Evolutionary conservation across 2,113 vertebrate genomes (phyloP).

Genomic region (Bos javanicus): DNA sequence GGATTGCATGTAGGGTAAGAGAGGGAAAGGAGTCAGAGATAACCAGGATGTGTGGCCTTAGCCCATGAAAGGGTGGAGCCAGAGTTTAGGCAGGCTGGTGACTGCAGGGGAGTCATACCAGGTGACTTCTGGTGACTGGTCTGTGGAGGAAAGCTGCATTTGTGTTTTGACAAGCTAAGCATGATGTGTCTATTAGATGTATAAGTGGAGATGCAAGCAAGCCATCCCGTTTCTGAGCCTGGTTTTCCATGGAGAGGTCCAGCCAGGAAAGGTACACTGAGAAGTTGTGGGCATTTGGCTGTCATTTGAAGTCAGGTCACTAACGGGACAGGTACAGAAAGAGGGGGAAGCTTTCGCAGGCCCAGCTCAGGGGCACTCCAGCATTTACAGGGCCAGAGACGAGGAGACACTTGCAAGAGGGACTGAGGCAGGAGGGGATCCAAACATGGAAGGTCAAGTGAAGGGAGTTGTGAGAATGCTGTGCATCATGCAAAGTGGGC

Average conservation of each 20-base stretch:
- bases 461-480: fast-evolving
- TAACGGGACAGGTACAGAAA: too few species aligned
- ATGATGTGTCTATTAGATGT: not conserved
- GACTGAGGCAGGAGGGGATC: not conserved
- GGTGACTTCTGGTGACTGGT: too few species aligned
- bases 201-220: not conserved
- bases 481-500: not conserved
- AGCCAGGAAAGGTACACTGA: too few species aligned
- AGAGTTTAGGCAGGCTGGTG: not conserved
- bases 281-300: not conserved
- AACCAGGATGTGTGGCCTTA: too few species aligned
- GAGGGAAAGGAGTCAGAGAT: not conserved
- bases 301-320: not conserved
- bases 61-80: not conserved
- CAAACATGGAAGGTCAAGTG: fast-evolving
- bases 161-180: fast-evolving
- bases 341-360: not conserved
- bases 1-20: not conserved
- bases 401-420: not conserved
- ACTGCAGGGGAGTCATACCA: too few species aligned
- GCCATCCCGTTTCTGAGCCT: too few species aligned
- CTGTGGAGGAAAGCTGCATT: not conserved
- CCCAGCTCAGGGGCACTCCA: too few species aligned
- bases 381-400: not conserved
- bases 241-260: not conserved